These are phyloP conservation scores for Ceratina calcarata DNA, from an alignment of 1,140 invertebrate genomes.

Conservation along the genomic window DNA sequence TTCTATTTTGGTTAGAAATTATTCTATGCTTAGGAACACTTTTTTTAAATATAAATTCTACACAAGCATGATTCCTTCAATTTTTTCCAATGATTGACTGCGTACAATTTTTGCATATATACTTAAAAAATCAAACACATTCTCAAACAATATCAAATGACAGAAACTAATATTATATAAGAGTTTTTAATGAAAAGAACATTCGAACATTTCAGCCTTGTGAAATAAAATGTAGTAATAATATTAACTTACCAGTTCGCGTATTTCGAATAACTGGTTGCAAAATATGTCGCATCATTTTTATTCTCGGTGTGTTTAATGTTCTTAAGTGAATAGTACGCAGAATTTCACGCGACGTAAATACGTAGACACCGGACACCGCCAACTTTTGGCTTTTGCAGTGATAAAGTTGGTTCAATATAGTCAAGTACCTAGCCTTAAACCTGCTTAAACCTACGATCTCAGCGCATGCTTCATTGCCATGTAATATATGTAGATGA, in stretches of 20 bases:
- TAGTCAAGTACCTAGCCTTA: no score
- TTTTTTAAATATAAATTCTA: background rate
- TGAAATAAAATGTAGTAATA: background rate
- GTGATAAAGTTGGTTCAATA: background rate
- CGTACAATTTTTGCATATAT: no score
- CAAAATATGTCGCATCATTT: conserved; percentile 24
- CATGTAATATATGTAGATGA: background rate
- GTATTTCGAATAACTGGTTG: conserved; percentile 7
- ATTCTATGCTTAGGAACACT: background rate
- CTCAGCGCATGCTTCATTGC: background rate
- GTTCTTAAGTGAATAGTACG: background rate
- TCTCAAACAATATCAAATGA: background rate
- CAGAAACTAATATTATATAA: conserved; percentile 24
- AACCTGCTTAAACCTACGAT: no score
- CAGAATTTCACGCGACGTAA: no score
- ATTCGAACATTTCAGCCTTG: background rate
- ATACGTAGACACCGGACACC: background rate
- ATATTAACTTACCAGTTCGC: conserved; percentile 4
- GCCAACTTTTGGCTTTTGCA: no score
- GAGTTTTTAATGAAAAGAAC: background rate
- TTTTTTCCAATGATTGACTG: no score
- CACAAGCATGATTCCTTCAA: no score
- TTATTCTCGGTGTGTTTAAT: background rate
- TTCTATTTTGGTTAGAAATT: background rate
- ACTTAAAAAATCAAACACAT: background rate